Conservation (phyloP, 2,888 invertebrate species). For the Leptinotarsa tumamoca region DNA sequence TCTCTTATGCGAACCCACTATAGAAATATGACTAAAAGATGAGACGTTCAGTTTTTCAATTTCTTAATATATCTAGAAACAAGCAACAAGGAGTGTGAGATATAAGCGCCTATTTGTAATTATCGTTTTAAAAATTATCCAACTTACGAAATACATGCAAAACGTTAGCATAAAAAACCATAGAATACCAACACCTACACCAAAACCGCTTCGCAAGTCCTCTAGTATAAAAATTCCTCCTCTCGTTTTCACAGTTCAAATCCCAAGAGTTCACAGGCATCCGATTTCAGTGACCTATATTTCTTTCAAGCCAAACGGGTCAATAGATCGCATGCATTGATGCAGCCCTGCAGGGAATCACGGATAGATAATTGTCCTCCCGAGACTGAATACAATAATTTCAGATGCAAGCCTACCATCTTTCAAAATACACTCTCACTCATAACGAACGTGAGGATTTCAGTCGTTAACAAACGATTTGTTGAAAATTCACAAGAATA, state of each 20-base stretch:
- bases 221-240: neutral
- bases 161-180: too few species aligned
- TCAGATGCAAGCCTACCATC: conserved; percentile 6
- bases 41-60: too few species aligned
- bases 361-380: conserved; percentile 36
- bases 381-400: conserved; percentile 13
- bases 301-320: conserved; percentile 34
- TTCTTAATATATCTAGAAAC: too few species aligned
- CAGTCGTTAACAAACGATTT: neutral
- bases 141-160: too few species aligned
- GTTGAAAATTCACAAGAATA: neutral
- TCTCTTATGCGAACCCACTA: too few species aligned
- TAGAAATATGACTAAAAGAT: too few species aligned
- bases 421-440: conserved; percentile 15
- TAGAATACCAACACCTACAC: too few species aligned
- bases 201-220: neutral
- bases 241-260: neutral
- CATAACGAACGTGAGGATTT: neutral
- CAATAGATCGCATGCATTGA: conserved; percentile 38
- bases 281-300: conserved; percentile 33
- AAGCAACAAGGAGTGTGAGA: too few species aligned
- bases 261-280: conserved; percentile 25
- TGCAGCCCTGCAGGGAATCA: conserved; percentile 33
- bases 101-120: too few species aligned
- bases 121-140: too few species aligned